These are phyloP conservation scores for Drosophila buzzatii DNA, from an alignment of 2,888 invertebrate genomes.

Conservation along the genomic window DNA sequence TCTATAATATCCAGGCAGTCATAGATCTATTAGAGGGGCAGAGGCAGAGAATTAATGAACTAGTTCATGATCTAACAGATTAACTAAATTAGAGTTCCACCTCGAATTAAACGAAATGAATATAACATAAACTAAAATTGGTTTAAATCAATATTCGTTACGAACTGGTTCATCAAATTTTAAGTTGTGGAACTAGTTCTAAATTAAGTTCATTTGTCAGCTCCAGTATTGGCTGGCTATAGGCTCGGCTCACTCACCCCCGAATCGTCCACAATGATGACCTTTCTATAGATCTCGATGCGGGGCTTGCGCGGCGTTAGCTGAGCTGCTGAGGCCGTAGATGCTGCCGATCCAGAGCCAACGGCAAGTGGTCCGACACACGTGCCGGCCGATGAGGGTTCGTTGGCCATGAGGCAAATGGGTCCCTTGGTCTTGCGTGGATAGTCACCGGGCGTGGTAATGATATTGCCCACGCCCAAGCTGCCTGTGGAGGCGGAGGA, in stretches of 20 bases:
- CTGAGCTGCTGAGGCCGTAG: neutral
- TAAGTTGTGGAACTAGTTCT: neutral
- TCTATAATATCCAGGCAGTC: constrained; percentile 97
- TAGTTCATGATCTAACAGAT: neutral
- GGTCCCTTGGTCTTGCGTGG: constrained; percentile 84
- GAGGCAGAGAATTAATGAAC: neutral
- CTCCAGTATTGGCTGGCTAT: neutral
- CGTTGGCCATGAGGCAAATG: constrained; percentile 75
- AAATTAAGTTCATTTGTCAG: neutral
- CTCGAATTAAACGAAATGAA: neutral
- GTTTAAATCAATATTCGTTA: too few relatives aligned
- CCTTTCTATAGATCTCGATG: constrained; percentile 84
- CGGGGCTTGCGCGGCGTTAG: constrained; percentile 66
- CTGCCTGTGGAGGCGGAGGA: constrained; percentile 82
- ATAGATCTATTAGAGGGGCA: constrained; percentile 88
- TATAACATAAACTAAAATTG: too few relatives aligned
- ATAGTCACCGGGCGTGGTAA: constrained; percentile 84
- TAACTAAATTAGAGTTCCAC: too few relatives aligned
- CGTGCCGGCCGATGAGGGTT: constrained; percentile 29
- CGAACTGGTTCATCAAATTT: neutral
- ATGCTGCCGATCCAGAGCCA: neutral
- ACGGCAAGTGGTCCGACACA: neutral
- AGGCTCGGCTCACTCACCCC: constrained; percentile 76
- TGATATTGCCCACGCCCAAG: constrained; percentile 81
- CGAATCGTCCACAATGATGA: constrained; percentile 84